Base-by-base conservation (phyloP, 1,140 invertebrate species). In the Euura saliciscinereae region DNA sequence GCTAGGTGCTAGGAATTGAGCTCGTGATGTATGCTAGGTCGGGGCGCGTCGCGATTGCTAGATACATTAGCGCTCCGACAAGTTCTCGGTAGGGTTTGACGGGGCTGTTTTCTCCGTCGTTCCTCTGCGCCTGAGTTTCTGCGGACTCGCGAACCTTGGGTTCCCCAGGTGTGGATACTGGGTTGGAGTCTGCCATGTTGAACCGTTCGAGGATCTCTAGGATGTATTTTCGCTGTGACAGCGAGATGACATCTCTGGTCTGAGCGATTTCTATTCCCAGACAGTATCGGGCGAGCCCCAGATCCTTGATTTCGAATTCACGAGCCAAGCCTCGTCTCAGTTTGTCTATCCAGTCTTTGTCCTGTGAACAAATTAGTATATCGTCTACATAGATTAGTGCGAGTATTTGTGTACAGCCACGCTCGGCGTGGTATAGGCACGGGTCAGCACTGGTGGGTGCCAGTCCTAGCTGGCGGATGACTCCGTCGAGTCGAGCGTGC, bases 231-330 rank as follows among this genome's bases (percentile, higher is more conserved):
- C 10, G 59, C 69, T 80, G 79, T 73, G 68, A 68, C 4, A 78
- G 44, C 5, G 6, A 51, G 13, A 73, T 71, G 42, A 11, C 6
- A 43, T 72, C 43, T 4, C 70, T 42, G 6, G 28, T 64, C 44
- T 75, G 74, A 8, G 59, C 13, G 4, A 74, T 72, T 66, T 72
- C 73, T 2, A 73, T 28, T 66, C 71, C 78, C 13, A 74, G 59
- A 66, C 59, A 77, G 68, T 6, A 69, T 65, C 65, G 67, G 0
- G 73, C 44, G 6, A 65, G 4, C 2, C 75, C 78, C 42, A 80
- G 13, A 69, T 79, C 74, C 68, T 76, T 79, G 28, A 80, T 72
- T 8, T 80, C 70, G 46, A 82, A 80, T 2, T 72, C 66, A 42
- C 69, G 45, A 1, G 5, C 64, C 13, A 79, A 43, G 6, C 68